Conservation (phyloP, 1,140 invertebrate genomes). For the Aphelinus atriplicis region DNA sequence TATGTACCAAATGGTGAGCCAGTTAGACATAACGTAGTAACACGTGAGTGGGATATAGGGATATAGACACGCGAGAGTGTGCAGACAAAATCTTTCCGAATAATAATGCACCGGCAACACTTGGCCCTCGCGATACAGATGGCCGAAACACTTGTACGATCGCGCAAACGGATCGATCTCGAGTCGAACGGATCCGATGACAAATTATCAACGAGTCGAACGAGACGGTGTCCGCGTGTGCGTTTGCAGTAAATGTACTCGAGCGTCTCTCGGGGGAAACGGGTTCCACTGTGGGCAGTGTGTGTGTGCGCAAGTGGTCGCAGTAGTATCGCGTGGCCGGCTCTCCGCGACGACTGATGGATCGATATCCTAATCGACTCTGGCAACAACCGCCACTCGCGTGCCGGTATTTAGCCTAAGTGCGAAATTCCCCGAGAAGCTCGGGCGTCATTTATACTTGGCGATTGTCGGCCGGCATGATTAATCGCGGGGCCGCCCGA, state of each 20-base stretch:
- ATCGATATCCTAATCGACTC: constrained; percentile 29
- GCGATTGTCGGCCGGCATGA: background rate
- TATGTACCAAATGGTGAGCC: no score
- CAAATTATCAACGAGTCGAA: constrained; percentile 12
- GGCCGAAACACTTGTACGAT: no score
- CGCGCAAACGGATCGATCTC: no score
- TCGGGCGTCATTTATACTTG: constrained; percentile 1
- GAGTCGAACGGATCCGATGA: background rate
- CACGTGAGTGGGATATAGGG: no score
- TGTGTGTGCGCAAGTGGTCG: no score
- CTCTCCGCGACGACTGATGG: constrained; percentile 6
- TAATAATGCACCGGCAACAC: background rate
- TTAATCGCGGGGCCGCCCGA: constrained; percentile 42
- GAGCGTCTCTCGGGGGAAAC: background rate
- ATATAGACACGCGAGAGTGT: no score
- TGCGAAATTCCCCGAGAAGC: constrained; percentile 25
- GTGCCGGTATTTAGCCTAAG: constrained; percentile 14
- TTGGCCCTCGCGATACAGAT: background rate
- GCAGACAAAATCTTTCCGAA: no score
- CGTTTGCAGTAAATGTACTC: background rate
- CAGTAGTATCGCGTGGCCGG: no score
- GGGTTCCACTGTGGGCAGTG: background rate
- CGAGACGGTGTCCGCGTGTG: background rate
- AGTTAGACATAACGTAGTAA: no score
- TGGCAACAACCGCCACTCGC: background rate